These are phyloP conservation scores for Poeciliopsis prolifica DNA, from an alignment of 2,113 vertebrate species.

Conservation along the genomic window DNA sequence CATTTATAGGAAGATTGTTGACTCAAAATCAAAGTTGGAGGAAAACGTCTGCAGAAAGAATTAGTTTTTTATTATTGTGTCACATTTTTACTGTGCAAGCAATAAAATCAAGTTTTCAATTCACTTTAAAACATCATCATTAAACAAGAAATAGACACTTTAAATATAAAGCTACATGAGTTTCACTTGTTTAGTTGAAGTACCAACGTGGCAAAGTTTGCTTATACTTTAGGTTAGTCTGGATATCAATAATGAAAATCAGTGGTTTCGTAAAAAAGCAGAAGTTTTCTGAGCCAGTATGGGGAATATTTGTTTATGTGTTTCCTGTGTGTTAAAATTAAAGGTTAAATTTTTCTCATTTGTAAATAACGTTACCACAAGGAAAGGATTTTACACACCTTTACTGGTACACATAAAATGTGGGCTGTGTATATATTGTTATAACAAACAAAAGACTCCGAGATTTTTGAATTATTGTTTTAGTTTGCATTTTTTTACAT, in stretches of 20 bases:
- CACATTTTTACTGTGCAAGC: too few relatives aligned
- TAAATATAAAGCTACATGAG: neutral
- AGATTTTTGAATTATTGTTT: neutral
- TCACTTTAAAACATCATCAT: too few relatives aligned
- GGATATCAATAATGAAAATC: too few relatives aligned
- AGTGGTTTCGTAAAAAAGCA: neutral
- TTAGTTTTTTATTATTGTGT: too few relatives aligned
- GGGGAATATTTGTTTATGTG: neutral
- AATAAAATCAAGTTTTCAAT: too few relatives aligned
- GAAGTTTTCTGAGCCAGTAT: neutral
- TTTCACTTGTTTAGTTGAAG: neutral
- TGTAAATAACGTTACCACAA: neutral
- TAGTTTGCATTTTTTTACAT: slow-evolving; percentile 17
- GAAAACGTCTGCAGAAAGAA: neutral
- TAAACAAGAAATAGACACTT: too few relatives aligned
- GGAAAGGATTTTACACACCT: neutral
- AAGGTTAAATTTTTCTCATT: neutral
- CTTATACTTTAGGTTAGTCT: neutral
- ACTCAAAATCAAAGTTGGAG: neutral
- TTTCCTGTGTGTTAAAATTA: neutral
- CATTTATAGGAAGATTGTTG: neutral
- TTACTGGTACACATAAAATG: neutral
- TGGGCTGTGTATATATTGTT: neutral
- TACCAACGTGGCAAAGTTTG: neutral
- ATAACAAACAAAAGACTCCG: neutral